Conservation (phyloP, 2,888 invertebrate genomes). For the Tetranychus truncatus region DNA sequence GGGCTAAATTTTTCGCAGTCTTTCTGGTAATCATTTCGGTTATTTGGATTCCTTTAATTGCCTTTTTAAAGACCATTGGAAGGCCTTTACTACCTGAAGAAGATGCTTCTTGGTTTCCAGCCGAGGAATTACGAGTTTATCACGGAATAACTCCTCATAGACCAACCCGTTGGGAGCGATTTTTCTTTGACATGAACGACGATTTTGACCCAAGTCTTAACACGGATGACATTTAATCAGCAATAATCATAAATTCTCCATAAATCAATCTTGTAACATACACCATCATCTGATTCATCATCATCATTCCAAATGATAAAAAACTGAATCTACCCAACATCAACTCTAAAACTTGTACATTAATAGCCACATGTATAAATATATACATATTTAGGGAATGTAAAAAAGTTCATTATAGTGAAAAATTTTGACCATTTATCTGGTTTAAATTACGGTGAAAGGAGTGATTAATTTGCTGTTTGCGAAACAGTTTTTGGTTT, state of each 20-base stretch:
- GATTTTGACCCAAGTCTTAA: constrained; percentile 20
- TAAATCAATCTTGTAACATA: no score
- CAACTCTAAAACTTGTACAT: no score
- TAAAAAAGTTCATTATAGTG: no score
- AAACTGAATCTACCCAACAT: no score
- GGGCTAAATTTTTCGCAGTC: constrained; percentile 57
- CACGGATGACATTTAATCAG: not conserved
- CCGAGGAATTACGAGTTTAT: constrained; percentile 66
- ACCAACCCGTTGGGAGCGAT: constrained; percentile 54
- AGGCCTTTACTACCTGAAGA: constrained; percentile 64
- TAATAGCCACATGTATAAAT: no score
- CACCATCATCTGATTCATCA: no score
- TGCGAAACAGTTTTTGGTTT: no score
- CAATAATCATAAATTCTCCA: not conserved
- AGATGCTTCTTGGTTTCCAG: constrained; percentile 80
- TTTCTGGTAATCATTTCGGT: constrained; percentile 57
- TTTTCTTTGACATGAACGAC: constrained; percentile 59
- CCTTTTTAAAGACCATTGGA: constrained; percentile 41
- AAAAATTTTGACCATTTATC: no score
- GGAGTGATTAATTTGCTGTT: no score
- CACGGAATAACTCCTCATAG: constrained; percentile 69
- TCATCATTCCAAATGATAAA: no score
- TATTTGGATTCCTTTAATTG: constrained; percentile 68
- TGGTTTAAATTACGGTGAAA: no score
- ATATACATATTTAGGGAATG: no score